These are phyloP conservation scores for Channa argus DNA, from an alignment of 2,113 vertebrate species.

Conservation along the genomic window DNA sequence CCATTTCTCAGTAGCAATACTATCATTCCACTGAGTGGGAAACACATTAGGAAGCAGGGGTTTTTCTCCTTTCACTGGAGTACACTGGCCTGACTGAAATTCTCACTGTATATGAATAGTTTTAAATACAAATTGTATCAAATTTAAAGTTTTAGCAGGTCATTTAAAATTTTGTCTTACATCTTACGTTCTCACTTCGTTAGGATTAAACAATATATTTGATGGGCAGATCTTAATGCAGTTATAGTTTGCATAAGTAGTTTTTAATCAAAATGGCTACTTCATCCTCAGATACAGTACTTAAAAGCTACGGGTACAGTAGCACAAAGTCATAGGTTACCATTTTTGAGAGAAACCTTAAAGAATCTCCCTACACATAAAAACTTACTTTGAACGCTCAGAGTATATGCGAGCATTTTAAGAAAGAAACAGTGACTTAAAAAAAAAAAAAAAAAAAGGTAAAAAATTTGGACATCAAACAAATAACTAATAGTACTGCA, in stretches of 20 bases:
- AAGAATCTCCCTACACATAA: not conserved
- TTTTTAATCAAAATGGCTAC: too few species aligned
- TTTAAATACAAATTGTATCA: not conserved
- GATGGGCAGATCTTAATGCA: not conserved
- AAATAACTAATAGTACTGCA: too few species aligned
- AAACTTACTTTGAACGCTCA: not conserved
- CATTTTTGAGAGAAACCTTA: not conserved
- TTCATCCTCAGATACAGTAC: too few species aligned
- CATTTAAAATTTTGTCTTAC: not conserved
- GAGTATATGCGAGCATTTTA: too few species aligned
- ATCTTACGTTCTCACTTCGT: not conserved
- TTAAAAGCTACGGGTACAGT: not conserved
- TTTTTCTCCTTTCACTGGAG: not conserved
- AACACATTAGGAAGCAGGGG: not conserved
- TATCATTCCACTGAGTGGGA: conserved; percentile 3
- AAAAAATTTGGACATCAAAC: too few species aligned
- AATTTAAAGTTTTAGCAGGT: not conserved
- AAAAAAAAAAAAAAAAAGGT: too few species aligned
- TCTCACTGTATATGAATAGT: not conserved
- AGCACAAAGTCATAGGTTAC: not conserved
- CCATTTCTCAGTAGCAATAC: conserved; percentile 31
- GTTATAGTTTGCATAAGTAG: too few species aligned
- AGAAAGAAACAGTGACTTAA: too few species aligned
- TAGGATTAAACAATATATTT: not conserved
- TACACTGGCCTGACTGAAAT: not conserved